Conservation (phyloP, 2,888 invertebrate species). For the Melolontha melolontha region DNA sequence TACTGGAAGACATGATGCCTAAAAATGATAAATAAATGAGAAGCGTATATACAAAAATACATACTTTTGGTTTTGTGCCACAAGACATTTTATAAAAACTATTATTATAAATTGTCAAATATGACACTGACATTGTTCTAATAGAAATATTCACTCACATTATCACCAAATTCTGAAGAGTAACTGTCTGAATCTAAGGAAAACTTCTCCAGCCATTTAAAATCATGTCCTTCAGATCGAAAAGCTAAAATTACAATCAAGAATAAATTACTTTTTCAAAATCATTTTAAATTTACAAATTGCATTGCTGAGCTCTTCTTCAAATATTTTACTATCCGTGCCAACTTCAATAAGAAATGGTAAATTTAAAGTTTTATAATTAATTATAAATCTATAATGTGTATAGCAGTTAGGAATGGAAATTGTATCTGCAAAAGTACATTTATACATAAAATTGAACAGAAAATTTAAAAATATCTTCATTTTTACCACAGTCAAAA, state of each 20-base stretch:
- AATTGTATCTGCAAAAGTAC: constrained; percentile 65
- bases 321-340: constrained; percentile 76
- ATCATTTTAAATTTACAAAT: constrained; percentile 67
- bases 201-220: constrained; percentile 49
- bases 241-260: constrained; percentile 40
- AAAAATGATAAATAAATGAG: constrained; percentile 43
- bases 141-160: constrained; percentile 26
- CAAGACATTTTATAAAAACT: constrained; percentile 11
- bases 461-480: not conserved
- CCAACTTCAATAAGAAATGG: constrained; percentile 71
- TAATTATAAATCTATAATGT: constrained; percentile 69
- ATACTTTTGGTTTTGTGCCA: constrained; percentile 31
- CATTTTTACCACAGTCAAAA: constrained; percentile 75
- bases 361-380: constrained; percentile 67
- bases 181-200: constrained; percentile 31
- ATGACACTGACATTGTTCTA: constrained; percentile 20
- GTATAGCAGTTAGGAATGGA: constrained; percentile 65
- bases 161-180: constrained; percentile 36
- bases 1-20: constrained; percentile 70
- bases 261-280: not conserved
- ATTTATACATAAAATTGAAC: too few species aligned
- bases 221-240: constrained; percentile 39
- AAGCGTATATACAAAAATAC: constrained; percentile 5
- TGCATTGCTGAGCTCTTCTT: constrained; percentile 79
- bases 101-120: constrained; percentile 10